Conservation (phyloP, 2,888 invertebrate species). For the Rhyacophila evoluta region DNA sequence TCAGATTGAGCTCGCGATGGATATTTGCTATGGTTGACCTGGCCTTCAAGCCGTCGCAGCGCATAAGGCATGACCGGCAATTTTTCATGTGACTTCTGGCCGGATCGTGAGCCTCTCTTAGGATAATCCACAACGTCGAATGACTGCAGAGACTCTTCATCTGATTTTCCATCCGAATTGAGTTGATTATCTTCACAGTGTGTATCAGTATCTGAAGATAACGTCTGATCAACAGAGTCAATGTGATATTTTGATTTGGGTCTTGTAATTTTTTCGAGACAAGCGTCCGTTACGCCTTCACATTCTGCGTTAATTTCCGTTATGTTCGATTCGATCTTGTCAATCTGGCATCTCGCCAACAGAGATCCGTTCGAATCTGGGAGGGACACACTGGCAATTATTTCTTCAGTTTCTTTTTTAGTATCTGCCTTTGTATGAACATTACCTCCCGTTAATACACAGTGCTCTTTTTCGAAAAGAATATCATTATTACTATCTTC, state of each 20-base stretch:
- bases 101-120: not conserved
- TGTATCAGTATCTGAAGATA: not conserved
- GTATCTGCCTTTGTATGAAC: not conserved
- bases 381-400: not conserved
- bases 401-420: slow-evolving; percentile 10
- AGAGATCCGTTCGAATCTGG: not conserved
- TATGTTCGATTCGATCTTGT: slow-evolving; percentile 19
- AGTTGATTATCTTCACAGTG: not conserved
- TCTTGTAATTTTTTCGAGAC: slow-evolving; percentile 8
- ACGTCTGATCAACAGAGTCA: not conserved
- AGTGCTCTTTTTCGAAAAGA: not conserved
- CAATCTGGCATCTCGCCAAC: not conserved
- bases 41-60: not conserved
- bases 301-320: slow-evolving; percentile 22
- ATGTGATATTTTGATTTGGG: not conserved
- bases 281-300: not conserved
- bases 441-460: not conserved
- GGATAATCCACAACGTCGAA: not conserved
- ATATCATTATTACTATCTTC: not conserved
- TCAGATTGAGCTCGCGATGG: not conserved
- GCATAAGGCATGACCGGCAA: not conserved
- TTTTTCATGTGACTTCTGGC: not conserved
- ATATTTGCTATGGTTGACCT: not conserved
- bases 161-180: not conserved
- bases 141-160: not conserved